Evolutionary conservation across 2,888 invertebrate genomes (phyloP).

Genomic region (Tanytarsus gracilentus): DNA sequence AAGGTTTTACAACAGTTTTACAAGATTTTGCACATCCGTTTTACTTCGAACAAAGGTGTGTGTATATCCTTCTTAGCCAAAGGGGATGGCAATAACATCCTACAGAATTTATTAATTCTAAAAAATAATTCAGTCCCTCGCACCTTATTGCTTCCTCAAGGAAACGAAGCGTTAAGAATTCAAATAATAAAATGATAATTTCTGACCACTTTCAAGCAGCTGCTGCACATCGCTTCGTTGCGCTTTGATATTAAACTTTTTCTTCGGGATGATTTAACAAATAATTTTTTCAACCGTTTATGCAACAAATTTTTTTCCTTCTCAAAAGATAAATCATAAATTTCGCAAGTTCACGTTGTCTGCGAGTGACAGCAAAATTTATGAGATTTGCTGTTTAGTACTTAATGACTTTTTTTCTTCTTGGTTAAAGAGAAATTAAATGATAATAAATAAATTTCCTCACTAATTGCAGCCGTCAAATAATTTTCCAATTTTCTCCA

Average conservation of each 20-base stretch:
- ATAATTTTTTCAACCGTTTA: background rate
- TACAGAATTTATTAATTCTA: background rate
- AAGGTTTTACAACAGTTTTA: conserved; percentile 13
- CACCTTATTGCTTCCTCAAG: background rate
- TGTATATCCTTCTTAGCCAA: background rate
- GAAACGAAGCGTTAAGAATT: conserved; percentile 17
- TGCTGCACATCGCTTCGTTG: conserved; percentile 18
- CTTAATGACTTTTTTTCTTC: conserved; percentile 20
- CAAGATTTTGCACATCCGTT: conserved; percentile 24
- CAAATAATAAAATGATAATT: conserved; percentile 19
- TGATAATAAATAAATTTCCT: conserved; percentile 11
- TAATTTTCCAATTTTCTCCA: background rate
- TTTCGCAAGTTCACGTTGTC: conserved; percentile 4
- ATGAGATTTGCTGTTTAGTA: conserved; percentile 19
- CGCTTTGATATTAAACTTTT: conserved; percentile 4
- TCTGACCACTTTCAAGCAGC: conserved; percentile 28
- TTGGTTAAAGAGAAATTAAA: background rate
- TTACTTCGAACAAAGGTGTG: background rate
- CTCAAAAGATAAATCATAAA: conserved; percentile 24
- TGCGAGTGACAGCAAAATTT: conserved; percentile 29
- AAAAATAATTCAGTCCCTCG: background rate
- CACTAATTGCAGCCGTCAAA: conserved; percentile 27
- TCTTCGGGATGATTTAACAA: conserved; percentile 20
- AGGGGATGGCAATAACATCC: background rate
- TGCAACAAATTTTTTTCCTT: background rate